These are phyloP conservation scores for Vanessa atalanta DNA, from an alignment of 1,140 invertebrate species.

Conservation along the genomic window DNA sequence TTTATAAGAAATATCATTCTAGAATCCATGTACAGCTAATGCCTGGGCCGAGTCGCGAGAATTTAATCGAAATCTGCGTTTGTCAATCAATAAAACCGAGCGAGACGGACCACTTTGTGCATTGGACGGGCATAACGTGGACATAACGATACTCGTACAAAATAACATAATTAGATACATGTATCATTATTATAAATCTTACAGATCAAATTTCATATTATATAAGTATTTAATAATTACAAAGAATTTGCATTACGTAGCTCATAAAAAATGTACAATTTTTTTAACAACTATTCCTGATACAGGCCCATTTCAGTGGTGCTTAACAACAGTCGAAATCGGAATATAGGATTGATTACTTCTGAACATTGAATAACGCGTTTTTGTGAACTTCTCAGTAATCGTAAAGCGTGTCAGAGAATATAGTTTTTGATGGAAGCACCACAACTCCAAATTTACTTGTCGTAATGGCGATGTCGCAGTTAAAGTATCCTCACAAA, in stretches of 20 bases:
- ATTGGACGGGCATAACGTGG: constrained; percentile 47
- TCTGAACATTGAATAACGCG: neutral
- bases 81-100: constrained; percentile 75
- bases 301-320: too few relatives aligned
- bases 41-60: constrained; percentile 61
- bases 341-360: neutral
- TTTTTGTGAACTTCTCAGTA: neutral
- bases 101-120: constrained; percentile 58
- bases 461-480: neutral
- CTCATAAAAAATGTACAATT: neutral
- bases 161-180: too few relatives aligned
- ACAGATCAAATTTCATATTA: too few relatives aligned
- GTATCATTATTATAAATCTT: too few relatives aligned
- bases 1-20: constrained; percentile 43
- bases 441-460: too few relatives aligned
- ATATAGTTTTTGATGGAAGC: neutral
- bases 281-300: neutral
- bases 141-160: constrained; percentile 32
- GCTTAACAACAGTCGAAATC: neutral
- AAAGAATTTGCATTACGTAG: too few relatives aligned
- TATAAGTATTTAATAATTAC: too few relatives aligned
- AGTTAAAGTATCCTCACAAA: neutral
- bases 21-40: constrained; percentile 59
- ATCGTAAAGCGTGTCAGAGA: neutral
- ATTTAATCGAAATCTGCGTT: constrained; percentile 72